These are phyloP conservation scores for Lycocerus yunnanus DNA, from an alignment of 2,888 invertebrate species.

Conservation along the genomic window DNA sequence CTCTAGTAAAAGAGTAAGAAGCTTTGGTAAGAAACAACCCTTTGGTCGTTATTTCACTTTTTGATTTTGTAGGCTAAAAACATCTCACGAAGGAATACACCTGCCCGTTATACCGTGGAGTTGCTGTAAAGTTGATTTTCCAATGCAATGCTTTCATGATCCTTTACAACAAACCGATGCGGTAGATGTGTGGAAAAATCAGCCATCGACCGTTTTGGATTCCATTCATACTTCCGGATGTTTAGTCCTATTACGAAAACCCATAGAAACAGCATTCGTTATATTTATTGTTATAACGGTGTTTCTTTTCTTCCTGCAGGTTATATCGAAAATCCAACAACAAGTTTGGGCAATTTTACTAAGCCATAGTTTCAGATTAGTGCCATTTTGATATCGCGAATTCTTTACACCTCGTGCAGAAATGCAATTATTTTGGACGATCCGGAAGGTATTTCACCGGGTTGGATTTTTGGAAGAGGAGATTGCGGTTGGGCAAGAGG, in stretches of 20 bases:
- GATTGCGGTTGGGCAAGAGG: conserved; percentile 39
- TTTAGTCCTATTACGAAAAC: conserved; percentile 46
- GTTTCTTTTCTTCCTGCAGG: conserved; percentile 42
- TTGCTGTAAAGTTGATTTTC: conserved; percentile 63
- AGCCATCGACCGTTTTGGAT: conserved; percentile 45
- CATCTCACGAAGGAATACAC: conserved; percentile 57
- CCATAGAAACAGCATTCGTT: conserved; percentile 43
- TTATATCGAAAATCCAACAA: conserved; percentile 32
- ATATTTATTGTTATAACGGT: conserved; percentile 41
- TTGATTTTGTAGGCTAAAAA: conserved; percentile 51
- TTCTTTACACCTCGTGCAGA: conserved; percentile 61
- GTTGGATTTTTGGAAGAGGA: conserved; percentile 54
- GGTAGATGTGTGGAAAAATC: conserved; percentile 49
- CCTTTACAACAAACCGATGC: conserved; percentile 59
- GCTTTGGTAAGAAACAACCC: too few relatives aligned
- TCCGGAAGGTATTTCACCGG: conserved; percentile 56
- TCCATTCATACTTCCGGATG: conserved; percentile 53
- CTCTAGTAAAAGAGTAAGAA: conserved; percentile 46
- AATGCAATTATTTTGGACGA: conserved; percentile 60
- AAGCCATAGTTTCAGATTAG: conserved; percentile 50
- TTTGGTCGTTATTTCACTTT: not conserved
- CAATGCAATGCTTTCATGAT: conserved; percentile 66
- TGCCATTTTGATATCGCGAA: conserved; percentile 59
- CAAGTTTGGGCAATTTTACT: not conserved
- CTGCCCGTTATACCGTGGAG: conserved; percentile 64